These are phyloP conservation scores for Heterodera schachtii DNA, from an alignment of 1,140 invertebrate species.

Conservation along the genomic window DNA sequence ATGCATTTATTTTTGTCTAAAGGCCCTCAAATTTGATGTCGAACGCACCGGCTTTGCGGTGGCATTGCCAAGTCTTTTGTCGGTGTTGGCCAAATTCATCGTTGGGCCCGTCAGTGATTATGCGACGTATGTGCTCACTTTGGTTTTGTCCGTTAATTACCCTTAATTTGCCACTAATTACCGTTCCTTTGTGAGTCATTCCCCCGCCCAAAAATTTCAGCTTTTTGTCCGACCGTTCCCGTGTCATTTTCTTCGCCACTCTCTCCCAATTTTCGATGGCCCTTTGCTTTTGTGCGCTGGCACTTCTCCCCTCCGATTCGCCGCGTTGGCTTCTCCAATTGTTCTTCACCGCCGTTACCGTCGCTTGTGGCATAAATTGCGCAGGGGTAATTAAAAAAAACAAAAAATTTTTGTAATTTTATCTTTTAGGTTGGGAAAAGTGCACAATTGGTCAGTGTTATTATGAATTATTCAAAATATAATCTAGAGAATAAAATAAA, in stretches of 20 bases:
- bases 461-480: slow-evolving; percentile 15
- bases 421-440: slow-evolving; percentile 40
- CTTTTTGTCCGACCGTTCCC: slow-evolving; percentile 23
- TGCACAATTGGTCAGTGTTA: slow-evolving; percentile 45
- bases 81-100: slow-evolving; percentile 45
- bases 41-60: slow-evolving; percentile 51
- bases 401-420: slow-evolving; percentile 13
- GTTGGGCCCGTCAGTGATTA: slow-evolving; percentile 51
- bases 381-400: slow-evolving; percentile 29
- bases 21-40: slow-evolving; percentile 49
- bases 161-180: slow-evolving; percentile 29
- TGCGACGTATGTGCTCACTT: slow-evolving; percentile 27
- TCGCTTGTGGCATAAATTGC: slow-evolving; percentile 53
- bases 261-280: slow-evolving; percentile 55
- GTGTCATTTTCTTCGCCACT: slow-evolving; percentile 34
- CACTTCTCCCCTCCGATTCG: slow-evolving; percentile 46
- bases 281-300: slow-evolving; percentile 50
- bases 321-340: slow-evolving; percentile 39
- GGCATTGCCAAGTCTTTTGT: slow-evolving; percentile 47
- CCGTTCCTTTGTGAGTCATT: no score
- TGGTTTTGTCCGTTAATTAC: slow-evolving; percentile 42
- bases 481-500: not conserved
- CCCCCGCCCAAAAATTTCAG: not conserved
- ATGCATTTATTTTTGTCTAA: not conserved
- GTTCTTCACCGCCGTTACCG: slow-evolving; percentile 47